phyloP scores from a whole-genome alignment of 2,888 invertebrate species.

The Andrena marginata region DNA sequence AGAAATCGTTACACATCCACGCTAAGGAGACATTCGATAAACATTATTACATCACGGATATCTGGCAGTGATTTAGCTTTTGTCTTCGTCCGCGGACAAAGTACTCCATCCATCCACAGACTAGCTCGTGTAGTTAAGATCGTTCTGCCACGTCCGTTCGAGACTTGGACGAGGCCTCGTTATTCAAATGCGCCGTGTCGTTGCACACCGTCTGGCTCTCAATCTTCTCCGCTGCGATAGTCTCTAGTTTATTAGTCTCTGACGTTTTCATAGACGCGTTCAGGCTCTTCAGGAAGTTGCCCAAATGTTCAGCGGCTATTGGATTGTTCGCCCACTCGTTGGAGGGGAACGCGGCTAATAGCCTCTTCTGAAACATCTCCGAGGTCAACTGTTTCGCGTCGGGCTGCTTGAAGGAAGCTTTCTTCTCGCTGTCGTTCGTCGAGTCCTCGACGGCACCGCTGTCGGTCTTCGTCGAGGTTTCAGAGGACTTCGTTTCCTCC shows the following conservation, averaged over 20 bases:
- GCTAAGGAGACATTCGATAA: conserved; percentile 31
- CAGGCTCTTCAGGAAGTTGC: conserved; percentile 75
- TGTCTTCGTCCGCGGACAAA: background rate
- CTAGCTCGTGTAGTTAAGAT: conserved; percentile 19
- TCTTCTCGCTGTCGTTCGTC: conserved; percentile 37
- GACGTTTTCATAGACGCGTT: conserved; percentile 67
- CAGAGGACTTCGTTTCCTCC: conserved; percentile 38
- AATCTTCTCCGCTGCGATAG: conserved; percentile 36
- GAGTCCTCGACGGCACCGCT: conserved; percentile 10
- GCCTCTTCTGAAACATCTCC: conserved; percentile 73
- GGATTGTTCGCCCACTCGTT: conserved; percentile 77
- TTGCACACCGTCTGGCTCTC: conserved; percentile 39
- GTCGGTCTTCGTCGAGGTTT: conserved; percentile 34
- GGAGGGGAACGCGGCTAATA: conserved; percentile 76
- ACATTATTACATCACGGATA: conserved; percentile 15
- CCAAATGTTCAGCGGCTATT: conserved; percentile 74
- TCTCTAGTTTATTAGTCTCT: conserved; percentile 63
- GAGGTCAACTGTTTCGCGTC: conserved; percentile 68
- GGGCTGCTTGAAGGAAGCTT: conserved; percentile 31
- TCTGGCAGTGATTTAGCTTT: conserved; percentile 54
- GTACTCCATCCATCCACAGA: background rate
- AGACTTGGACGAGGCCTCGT: conserved; percentile 47
- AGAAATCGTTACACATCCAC: conserved; percentile 44
- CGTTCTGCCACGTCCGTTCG: conserved; percentile 49
- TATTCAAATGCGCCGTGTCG: conserved; percentile 31